Base-by-base conservation (phyloP, 1,140 invertebrate genomes). In the Polypedilum vanderplanki region DNA sequence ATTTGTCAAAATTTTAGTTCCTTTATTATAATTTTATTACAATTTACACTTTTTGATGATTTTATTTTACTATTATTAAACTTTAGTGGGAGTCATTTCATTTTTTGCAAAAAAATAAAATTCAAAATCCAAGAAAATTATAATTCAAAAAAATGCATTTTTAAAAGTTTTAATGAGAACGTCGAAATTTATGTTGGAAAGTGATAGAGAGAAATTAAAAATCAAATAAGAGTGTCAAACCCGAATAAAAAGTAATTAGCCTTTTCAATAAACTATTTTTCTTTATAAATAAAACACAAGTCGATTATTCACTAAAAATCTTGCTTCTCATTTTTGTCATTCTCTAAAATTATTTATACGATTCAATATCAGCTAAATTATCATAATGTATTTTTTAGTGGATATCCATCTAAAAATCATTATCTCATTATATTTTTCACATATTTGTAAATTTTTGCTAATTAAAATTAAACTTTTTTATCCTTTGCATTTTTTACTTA, bases 401-500 rank as follows among this genome's bases (percentile, higher is more conserved):
- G n/a, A 57, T 57, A 57, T 57, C 24, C 24, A 33, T 57, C 46
- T 1, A 57, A 57, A 57, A 17, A 17, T 17, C 18, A 17, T 70
- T 70, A 18, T 20, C 18, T 70, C 17, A 18, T 22, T 70, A 18
- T 18, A 70, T 22, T 70, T 9, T 70, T 22, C 65, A 22, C 65
- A 70, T 70, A 20, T 18, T 70, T 20, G 65, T 70, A 70, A 70
- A 70, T 70, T 70, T 70, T 70, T 70, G 65, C 65, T 70, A 70
- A 70, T 70, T 70, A 70, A 70, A 70, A 70, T 70, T 70, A 70
- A 70, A 70, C 18, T 18, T 18, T 8, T 8, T 22, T 20, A 20
- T 20, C 17, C 8, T 20, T 70, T 70, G 17, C 46, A 12, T 57
- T n/a, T 57, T 12, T 33, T 33, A 33, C 24, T 33, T 33, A 33